phyloP scores from a whole-genome alignment of 1,140 invertebrate genomes.

The Bombus consobrinus region DNA sequence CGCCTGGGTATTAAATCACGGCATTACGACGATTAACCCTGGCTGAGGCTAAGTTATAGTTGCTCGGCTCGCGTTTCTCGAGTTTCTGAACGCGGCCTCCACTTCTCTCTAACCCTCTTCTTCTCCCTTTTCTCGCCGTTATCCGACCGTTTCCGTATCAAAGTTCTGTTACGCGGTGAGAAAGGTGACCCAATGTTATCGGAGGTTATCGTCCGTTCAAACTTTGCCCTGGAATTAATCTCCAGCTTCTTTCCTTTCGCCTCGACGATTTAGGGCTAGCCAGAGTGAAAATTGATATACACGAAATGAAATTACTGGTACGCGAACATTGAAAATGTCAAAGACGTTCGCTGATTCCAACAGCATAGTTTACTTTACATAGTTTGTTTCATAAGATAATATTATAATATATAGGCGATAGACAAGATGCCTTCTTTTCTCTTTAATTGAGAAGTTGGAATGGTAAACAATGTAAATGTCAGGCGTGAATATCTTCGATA shows the following conservation, averaged over 20 bases:
- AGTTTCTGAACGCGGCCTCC: slow-evolving; percentile 46
- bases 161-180: slow-evolving; percentile 44
- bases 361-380: neutral
- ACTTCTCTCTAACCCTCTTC: neutral
- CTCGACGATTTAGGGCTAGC: no score
- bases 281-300: neutral
- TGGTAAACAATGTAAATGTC: no score
- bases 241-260: slow-evolving; percentile 11
- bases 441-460: no score
- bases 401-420: no score
- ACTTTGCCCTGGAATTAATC: slow-evolving; percentile 39
- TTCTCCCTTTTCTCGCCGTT: neutral
- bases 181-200: slow-evolving; percentile 47
- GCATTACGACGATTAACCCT: slow-evolving; percentile 76
- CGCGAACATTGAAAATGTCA: neutral
- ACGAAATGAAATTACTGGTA: neutral
- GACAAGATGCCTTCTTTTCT: no score
- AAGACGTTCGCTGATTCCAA: neutral
- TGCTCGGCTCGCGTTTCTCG: slow-evolving; percentile 47
- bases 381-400: no score
- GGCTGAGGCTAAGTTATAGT: slow-evolving; percentile 74
- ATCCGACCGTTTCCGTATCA: slow-evolving; percentile 35
- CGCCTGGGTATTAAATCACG: slow-evolving; percentile 71
- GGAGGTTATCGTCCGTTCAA: slow-evolving; percentile 55
- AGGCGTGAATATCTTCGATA: no score